Conservation (phyloP, 2,797 vertebrate species). For the Leucoraja ocellata region DNA sequence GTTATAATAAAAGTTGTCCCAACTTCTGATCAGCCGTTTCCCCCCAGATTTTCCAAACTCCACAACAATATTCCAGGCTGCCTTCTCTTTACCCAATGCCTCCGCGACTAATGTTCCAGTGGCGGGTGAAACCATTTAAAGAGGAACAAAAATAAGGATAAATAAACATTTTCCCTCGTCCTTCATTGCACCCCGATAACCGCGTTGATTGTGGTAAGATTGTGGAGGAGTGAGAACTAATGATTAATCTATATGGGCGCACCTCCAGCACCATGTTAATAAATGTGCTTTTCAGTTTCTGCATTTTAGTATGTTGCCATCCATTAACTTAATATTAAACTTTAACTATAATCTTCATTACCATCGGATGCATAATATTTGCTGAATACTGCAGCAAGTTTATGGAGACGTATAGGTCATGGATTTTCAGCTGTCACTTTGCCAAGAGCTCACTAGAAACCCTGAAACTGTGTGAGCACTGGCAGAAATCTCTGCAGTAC, state of each 20-base stretch:
- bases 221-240: neutral
- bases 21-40: neutral
- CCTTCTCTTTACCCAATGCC: no score
- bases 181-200: neutral
- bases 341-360: neutral
- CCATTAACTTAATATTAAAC: slow-evolving; percentile 5
- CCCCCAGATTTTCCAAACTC: neutral
- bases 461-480: neutral
- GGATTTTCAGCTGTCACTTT: neutral
- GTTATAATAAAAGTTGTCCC: neutral
- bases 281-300: neutral
- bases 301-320: neutral
- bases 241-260: neutral
- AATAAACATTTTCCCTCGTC: neutral
- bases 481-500: neutral
- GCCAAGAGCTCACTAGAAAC: neutral
- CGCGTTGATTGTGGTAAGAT: neutral
- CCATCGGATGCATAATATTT: neutral
- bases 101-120: neutral
- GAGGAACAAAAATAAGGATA: no score
- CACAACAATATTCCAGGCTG: no score
- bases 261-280: neutral
- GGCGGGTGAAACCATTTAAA: neutral
- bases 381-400: neutral
- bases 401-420: neutral